phyloP scores from a whole-genome alignment of 92 coral and sea anemone species.

The Palythoa caribaeorum region DNA sequence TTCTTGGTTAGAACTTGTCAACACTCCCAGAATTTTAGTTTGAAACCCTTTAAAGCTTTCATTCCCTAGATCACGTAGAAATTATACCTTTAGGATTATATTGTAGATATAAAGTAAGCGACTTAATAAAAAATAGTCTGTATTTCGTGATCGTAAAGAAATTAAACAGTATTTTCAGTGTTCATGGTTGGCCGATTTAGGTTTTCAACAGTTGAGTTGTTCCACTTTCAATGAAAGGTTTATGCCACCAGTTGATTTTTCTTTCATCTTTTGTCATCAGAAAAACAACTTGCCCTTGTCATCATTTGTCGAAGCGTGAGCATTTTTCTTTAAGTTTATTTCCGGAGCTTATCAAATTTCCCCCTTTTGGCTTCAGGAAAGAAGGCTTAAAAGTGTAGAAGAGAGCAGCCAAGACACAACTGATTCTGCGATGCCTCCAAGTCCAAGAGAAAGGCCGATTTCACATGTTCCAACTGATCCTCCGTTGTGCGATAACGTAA shows the following conservation, averaged over 20 bases:
- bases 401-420: constrained; percentile 49
- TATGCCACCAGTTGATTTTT: constrained; percentile 39
- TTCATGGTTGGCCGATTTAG: neutral
- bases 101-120: neutral
- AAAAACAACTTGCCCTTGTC: constrained; percentile 12
- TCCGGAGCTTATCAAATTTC: neutral
- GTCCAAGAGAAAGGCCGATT: constrained; percentile 82
- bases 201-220: neutral
- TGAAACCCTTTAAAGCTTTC: neutral
- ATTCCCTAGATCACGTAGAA: neutral
- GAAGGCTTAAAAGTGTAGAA: constrained; percentile 33
- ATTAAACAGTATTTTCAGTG: neutral
- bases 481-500: constrained; percentile 92
- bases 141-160: neutral
- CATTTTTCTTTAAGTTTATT: neutral
- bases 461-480: constrained; percentile 91
- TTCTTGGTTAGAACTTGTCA: constrained; percentile 11
- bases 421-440: constrained; percentile 80
- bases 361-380: constrained; percentile 34
- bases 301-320: constrained; percentile 36
- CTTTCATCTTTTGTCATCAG: constrained; percentile 11
- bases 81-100: neutral
- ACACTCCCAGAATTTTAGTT: neutral
- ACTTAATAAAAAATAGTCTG: neutral
- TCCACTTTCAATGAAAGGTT: neutral